phyloP scores from a whole-genome alignment of 2,113 vertebrate genomes.

The Pelecanus crispus region DNA sequence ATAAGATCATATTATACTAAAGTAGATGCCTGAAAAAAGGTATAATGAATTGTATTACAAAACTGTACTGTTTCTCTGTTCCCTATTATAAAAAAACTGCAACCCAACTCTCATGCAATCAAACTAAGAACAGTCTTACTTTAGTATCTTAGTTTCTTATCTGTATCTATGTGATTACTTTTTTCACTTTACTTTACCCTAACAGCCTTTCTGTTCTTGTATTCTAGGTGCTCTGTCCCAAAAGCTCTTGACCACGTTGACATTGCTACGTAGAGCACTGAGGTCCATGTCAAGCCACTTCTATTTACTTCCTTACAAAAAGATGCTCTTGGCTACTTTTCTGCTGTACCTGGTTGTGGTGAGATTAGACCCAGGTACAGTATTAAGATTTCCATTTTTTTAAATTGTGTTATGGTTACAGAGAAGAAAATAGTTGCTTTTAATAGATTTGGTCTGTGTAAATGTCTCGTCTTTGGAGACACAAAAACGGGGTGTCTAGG shows the following conservation, averaged over 20 bases:
- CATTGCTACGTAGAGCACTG: constrained; percentile 71
- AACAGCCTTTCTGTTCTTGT: not conserved
- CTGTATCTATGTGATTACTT: not conserved
- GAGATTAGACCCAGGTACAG: constrained; percentile 86
- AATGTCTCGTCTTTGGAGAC: not conserved
- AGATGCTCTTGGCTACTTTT: constrained; percentile 74
- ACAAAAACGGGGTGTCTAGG: not conserved
- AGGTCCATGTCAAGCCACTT: constrained; percentile 55
- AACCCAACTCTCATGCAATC: not conserved
- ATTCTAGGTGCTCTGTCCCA: constrained; percentile 67
- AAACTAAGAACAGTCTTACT: not conserved
- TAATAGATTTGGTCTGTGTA: not conserved
- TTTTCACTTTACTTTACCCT: not conserved
- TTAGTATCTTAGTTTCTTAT: not conserved
- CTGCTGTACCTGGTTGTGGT: constrained; percentile 84
- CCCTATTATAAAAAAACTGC: not conserved
- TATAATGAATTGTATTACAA: not conserved
- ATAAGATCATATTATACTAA: not conserved
- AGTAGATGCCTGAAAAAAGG: not conserved
- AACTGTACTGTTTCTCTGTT: not conserved
- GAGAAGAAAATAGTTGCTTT: not conserved
- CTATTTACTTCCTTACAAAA: constrained; percentile 73
- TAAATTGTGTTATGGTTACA: not conserved
- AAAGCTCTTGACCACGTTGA: constrained; percentile 71
- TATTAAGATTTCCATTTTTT: not conserved